phyloP scores from a whole-genome alignment of 2,113 vertebrate genomes.

The Herpailurus yagouaroundi region DNA sequence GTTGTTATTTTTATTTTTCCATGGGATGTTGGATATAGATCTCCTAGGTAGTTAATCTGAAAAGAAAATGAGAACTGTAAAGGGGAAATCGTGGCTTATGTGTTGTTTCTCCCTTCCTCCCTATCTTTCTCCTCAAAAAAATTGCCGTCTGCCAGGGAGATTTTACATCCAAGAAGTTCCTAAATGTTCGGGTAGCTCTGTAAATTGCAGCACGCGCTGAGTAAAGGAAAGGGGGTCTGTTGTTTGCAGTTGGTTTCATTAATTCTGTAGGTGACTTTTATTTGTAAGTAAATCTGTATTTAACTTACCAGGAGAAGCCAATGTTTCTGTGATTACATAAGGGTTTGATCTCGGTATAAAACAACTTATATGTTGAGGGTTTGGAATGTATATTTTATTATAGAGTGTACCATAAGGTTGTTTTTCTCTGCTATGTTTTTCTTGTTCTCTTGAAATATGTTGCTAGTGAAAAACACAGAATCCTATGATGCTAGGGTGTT shows the following conservation, averaged over 20 bases:
- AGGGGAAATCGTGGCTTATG: neutral
- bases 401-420: neutral
- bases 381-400: neutral
- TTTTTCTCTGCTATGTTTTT: conserved; percentile 14
- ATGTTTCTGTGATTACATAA: conserved; percentile 60
- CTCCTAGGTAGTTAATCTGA: conserved; percentile 18
- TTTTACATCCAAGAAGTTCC: conserved; percentile 70
- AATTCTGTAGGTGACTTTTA: conserved; percentile 18
- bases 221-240: conserved; percentile 2
- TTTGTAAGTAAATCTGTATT: conserved; percentile 18
- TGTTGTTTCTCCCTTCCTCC: neutral
- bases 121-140: conserved; percentile 8
- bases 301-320: conserved; percentile 21
- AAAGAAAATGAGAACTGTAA: conserved; percentile 39
- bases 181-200: conserved; percentile 19
- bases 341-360: neutral
- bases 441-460: conserved; percentile 19
- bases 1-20: neutral
- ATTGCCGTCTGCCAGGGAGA: neutral
- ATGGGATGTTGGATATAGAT: neutral
- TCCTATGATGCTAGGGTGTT: neutral
- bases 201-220: conserved; percentile 17
- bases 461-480: conserved; percentile 33
- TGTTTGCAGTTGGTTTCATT: conserved; percentile 39
- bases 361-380: neutral